phyloP scores from a whole-genome alignment of 2,113 vertebrate genomes.

The Platichthys stellatus region DNA sequence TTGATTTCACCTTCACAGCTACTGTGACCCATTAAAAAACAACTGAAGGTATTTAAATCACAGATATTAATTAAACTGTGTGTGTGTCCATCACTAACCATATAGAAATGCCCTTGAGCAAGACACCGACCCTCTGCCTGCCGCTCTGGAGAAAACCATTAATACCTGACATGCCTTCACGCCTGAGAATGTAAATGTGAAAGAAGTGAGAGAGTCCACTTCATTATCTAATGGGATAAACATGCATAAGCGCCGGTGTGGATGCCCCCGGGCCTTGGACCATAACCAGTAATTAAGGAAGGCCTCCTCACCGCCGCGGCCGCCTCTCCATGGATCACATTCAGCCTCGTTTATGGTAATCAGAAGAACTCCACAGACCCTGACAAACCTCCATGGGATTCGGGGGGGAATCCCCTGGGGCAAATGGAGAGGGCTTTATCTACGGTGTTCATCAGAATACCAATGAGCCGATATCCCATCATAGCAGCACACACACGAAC shows the following conservation, averaged over 20 bases:
- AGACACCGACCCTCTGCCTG: slow-evolving; percentile 1
- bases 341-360: slow-evolving; percentile 68
- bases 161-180: neutral
- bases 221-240: slow-evolving; percentile 43
- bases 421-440: slow-evolving; percentile 54
- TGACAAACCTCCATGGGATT: slow-evolving; percentile 53
- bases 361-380: slow-evolving; percentile 26
- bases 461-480: slow-evolving; percentile 57
- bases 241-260: slow-evolving; percentile 24
- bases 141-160: slow-evolving; percentile 4
- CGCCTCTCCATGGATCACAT: slow-evolving; percentile 23
- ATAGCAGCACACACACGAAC: neutral
- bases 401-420: slow-evolving; percentile 48
- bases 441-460: slow-evolving; percentile 62
- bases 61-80: neutral
- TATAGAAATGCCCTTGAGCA: neutral
- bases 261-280: slow-evolving; percentile 22
- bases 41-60: too few species aligned
- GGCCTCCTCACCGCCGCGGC: slow-evolving; percentile 20
- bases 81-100: neutral
- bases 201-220: neutral
- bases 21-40: too few species aligned
- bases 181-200: slow-evolving; percentile 19
- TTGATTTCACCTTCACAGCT: too few species aligned
- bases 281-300: slow-evolving; percentile 46